Evolutionary conservation across 2,113 vertebrate species (phyloP).

Genomic region (Perognathus longimembris): DNA sequence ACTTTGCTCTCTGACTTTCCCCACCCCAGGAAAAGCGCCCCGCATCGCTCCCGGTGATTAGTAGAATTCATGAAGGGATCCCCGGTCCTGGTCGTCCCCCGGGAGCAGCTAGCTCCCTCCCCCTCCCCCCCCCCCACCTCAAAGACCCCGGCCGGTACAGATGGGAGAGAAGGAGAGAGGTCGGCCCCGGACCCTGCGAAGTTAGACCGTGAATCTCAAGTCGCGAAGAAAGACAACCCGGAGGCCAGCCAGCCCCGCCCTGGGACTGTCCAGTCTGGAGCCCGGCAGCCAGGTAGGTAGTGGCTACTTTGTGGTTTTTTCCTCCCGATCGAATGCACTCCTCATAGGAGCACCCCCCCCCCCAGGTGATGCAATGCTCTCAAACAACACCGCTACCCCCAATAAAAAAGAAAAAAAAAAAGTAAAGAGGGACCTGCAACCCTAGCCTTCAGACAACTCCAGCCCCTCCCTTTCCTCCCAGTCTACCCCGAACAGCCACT

Average conservation of each 20-base stretch:
- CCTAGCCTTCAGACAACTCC: background rate
- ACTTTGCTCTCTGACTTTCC: background rate
- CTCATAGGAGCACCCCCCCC: background rate
- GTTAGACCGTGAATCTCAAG: too few species aligned
- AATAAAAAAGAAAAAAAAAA: background rate
- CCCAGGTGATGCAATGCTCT: slow-evolving; percentile 66
- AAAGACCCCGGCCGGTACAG: background rate
- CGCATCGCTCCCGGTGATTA: too few species aligned
- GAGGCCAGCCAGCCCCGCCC: slow-evolving; percentile 33
- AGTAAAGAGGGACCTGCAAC: background rate
- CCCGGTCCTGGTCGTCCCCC: too few species aligned
- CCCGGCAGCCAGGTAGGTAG: slow-evolving; percentile 66
- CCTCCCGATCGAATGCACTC: slow-evolving; percentile 11
- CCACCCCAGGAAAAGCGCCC: too few species aligned
- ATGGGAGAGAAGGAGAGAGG: background rate
- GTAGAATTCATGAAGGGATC: too few species aligned
- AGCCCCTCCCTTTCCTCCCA: background rate
- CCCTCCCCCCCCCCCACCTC: too few species aligned
- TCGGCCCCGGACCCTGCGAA: background rate
- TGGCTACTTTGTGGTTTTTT: slow-evolving; percentile 58
- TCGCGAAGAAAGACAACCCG: background rate
- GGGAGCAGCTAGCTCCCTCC: too few species aligned
- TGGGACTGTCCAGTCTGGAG: slow-evolving; percentile 33
- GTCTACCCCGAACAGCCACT: slow-evolving; percentile 14
- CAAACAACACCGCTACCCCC: background rate